Evolutionary conservation across 2,888 invertebrate species (phyloP).

Genomic region (Sarcophaga variegata): DNA sequence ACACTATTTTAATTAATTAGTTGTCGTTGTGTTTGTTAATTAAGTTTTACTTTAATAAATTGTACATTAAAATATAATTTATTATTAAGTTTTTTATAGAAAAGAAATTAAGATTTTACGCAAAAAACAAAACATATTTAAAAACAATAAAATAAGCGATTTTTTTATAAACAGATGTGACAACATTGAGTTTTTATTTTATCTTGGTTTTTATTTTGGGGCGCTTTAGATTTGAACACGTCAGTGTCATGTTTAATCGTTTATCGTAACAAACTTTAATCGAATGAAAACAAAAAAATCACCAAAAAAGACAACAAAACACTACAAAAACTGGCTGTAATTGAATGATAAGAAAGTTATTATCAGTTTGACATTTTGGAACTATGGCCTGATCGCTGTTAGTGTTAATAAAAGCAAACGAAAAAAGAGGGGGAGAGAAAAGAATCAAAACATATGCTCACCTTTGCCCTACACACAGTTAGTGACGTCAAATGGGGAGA

Average conservation of each 20-base stretch:
- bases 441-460: background rate
- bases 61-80: slow-evolving; percentile 23
- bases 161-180: too few species aligned
- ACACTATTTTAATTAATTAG: background rate
- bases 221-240: background rate
- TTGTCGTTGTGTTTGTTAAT: background rate
- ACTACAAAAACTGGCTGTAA: slow-evolving; percentile 1
- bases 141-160: slow-evolving; percentile 10
- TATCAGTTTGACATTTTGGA: slow-evolving; percentile 59
- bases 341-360: slow-evolving; percentile 37
- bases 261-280: slow-evolving; percentile 9
- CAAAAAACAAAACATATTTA: slow-evolving; percentile 33
- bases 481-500: too few species aligned
- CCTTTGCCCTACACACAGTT: too few species aligned
- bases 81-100: slow-evolving; percentile 45
- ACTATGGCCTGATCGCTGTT: slow-evolving; percentile 41
- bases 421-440: background rate
- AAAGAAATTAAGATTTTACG: slow-evolving; percentile 49
- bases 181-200: too few species aligned
- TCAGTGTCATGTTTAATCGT: background rate
- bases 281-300: too few species aligned
- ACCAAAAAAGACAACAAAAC: background rate
- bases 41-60: slow-evolving; percentile 18
- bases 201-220: too few species aligned
- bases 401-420: background rate